Base-by-base conservation (phyloP, 2,888 invertebrate species). In the Parapristionchus giblindavisi region DNA sequence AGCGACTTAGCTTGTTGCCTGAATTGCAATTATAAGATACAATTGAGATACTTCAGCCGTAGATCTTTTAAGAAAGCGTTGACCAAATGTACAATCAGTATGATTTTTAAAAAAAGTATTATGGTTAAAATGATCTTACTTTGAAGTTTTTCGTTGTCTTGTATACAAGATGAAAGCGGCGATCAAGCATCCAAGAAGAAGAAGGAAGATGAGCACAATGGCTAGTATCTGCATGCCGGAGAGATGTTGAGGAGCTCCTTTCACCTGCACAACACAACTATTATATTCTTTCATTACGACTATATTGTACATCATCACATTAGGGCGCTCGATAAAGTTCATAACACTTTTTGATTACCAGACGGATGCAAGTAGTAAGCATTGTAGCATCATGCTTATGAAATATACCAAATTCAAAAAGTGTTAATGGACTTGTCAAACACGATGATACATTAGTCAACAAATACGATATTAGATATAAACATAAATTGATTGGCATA, bases 161-260 rank as follows among this genome's bases (percentile, higher is more conserved):
- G 29, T 36, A 36, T 61, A 63, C 38, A 75, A 66, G 4, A 72
- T 14, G 52, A 76, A 71, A 1, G 68, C 75, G 38, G 54, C 34
- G 27, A 76, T 11, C 5, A 70, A 43, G 34, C 76, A 74, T 17
- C 51, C 36, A n/a, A 77, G 54, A 5, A 76, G 21, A 14, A 65
- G 21, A 43, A 63, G 43, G 34, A 73, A 43, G 1, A 54, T 32
- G 29, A 61, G 58, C 17, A 70, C 40, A 21, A 78, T 43, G 14
- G 32, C 36, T 38, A 75, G 29, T n/a, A 78, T n/a, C 21, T 51
- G n/a, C 43, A 77, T 29, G 8, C 11, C 54, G 6, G 70, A 51
- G 17, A 75, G n/a, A 14, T 48, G 63, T 71, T 74, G 66, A 36
- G 76, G 76, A 0, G 72, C 76, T 27, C 76, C 78, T 43, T 72